These are phyloP conservation scores for Drosophila miranda DNA, from an alignment of 1,140 invertebrate genomes.

Conservation along the genomic window DNA sequence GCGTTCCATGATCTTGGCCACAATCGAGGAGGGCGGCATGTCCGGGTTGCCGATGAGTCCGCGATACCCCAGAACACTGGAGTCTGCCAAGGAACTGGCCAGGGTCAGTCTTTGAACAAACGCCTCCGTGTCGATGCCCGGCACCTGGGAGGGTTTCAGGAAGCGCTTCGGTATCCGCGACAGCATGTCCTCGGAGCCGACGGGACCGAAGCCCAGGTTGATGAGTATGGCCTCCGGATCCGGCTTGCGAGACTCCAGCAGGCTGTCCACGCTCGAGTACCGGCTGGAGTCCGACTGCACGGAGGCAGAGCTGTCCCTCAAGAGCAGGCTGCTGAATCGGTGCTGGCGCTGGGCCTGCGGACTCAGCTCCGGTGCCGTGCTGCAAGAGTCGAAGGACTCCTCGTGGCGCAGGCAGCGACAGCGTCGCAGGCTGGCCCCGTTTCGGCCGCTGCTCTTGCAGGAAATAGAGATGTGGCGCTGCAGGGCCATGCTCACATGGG, in stretches of 20 bases:
- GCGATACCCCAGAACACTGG: constrained; percentile 86
- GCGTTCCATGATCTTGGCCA: constrained; percentile 80
- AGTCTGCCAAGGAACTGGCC: constrained; percentile 84
- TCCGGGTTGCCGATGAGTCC: constrained; percentile 84
- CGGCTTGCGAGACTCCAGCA: constrained; percentile 86
- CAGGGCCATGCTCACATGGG: constrained; percentile 13
- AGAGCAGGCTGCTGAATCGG: constrained; percentile 69
- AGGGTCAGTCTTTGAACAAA: constrained; percentile 86
- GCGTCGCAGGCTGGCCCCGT: constrained; percentile 4
- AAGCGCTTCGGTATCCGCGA: constrained; percentile 86
- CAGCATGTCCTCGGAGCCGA: constrained; percentile 82
- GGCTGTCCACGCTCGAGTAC: constrained; percentile 88
- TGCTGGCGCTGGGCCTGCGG: constrained; percentile 60
- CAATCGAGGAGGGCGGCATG: constrained; percentile 76
- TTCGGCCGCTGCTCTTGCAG: constrained; percentile 10
- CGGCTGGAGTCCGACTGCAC: constrained; percentile 87
- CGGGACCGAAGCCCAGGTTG: constrained; percentile 86
- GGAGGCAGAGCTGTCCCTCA: constrained; percentile 84
- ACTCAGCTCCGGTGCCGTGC: constrained; percentile 61
- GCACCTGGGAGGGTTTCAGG: constrained; percentile 85
- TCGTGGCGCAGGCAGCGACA: constrained; percentile 68
- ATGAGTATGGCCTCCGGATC: constrained; percentile 89
- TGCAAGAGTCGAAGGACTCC: constrained; percentile 72
- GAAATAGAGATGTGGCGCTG: constrained; percentile 32
- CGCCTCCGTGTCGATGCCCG: constrained; percentile 85